These are phyloP conservation scores for Tholera decimalis DNA, from an alignment of 2,888 invertebrate genomes.

Conservation along the genomic window DNA sequence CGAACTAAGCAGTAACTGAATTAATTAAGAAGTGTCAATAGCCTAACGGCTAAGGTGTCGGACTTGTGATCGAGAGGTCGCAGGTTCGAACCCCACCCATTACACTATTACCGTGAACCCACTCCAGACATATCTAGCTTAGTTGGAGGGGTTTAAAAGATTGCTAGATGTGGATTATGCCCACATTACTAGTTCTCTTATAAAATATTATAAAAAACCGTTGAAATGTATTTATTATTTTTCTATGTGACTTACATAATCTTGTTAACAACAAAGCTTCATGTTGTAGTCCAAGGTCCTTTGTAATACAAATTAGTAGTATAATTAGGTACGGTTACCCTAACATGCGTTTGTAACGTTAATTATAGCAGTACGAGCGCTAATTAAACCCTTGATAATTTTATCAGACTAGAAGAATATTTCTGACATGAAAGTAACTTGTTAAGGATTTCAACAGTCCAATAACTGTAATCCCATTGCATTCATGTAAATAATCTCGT, in stretches of 20 bases:
- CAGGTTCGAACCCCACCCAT: no score
- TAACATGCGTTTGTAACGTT: constrained; percentile 9
- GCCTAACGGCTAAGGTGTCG: no score
- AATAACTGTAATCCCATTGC: background rate
- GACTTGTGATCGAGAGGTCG: no score
- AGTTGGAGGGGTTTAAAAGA: no score
- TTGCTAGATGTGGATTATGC: no score
- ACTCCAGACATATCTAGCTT: no score
- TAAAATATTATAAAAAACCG: no score
- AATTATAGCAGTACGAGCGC: constrained; percentile 3
- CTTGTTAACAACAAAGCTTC: constrained; percentile 19
- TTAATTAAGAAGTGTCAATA: no score
- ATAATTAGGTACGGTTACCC: constrained; percentile 19
- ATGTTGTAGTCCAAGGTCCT: constrained; percentile 30
- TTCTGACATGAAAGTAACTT: background rate
- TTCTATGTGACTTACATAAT: constrained; percentile 6
- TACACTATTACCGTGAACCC: no score
- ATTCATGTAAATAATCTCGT: background rate
- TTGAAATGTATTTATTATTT: no score
- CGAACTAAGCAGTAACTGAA: no score
- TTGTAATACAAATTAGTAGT: constrained; percentile 19
- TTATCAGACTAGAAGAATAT: constrained; percentile 2
- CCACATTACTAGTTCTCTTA: no score
- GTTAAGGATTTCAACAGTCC: background rate
- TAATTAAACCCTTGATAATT: constrained; percentile 22